phyloP scores from a whole-genome alignment of 2,888 invertebrate genomes.

The Camponotus fellah region DNA sequence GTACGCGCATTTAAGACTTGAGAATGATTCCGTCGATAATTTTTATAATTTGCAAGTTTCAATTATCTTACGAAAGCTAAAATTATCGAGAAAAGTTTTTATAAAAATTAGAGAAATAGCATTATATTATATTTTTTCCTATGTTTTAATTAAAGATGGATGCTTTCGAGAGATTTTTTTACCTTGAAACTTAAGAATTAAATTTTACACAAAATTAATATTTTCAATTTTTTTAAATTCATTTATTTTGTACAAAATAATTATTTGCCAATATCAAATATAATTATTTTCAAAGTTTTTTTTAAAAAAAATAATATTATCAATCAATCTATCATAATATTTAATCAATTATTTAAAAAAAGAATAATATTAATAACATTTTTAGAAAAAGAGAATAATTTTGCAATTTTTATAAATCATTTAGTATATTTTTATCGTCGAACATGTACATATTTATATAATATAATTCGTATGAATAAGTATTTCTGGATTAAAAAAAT shows the following conservation, averaged over 20 bases:
- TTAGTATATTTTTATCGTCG: not conserved
- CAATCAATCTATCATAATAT: not conserved
- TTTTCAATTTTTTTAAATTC: not conserved
- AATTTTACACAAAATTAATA: not conserved
- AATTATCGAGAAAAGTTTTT: constrained; percentile 8
- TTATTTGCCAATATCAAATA: not conserved
- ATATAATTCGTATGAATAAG: not conserved
- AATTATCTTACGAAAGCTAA: not conserved
- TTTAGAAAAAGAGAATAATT: not conserved
- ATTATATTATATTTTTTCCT: not conserved
- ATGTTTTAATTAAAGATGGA: not conserved
- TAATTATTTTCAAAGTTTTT: not conserved
- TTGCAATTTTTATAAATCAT: not conserved
- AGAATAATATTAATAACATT: not conserved
- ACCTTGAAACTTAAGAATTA: not conserved
- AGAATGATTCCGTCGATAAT: not conserved
- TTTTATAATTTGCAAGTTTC: not conserved
- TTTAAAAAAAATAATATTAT: not conserved
- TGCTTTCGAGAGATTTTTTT: not conserved
- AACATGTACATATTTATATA: not conserved
- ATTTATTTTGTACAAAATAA: not conserved
- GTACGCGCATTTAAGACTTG: not conserved
- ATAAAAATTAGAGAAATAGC: constrained; percentile 4
- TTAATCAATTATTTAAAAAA: not conserved
- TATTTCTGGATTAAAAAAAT: not conserved